Evolutionary conservation across 64 coral and sea anemone species (phyloP), one percentile per base, ranked within the genome.

Genomic region (Acropora yongei): DNA sequence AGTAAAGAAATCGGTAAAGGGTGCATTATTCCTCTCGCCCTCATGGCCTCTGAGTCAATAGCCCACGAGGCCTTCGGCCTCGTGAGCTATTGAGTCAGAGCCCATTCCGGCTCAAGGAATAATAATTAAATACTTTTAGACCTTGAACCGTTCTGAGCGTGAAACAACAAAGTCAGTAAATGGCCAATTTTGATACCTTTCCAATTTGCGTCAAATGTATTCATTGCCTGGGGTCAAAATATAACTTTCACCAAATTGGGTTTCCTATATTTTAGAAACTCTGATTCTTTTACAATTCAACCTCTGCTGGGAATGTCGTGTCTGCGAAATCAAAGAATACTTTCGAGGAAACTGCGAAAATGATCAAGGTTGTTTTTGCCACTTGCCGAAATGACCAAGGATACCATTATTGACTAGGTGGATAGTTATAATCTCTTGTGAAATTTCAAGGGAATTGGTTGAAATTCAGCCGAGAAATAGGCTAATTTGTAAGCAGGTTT

Each of bases 71-170:
- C 30, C 30, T 30, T 30, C 30, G 30, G 30, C 30, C 30, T 30
- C 30, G 30, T 30, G 30, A 30, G 30, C 30, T 30, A 53, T 53
- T 53, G 50, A 53, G 50, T 53, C 50, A 53, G 50, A 53, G 50
- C 50, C 50, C 50, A 53, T 53, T 69, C 66, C 4, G 13, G 13
- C 3, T 69, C 66, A 12, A 17, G 66, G 66, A 69, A 69, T 20
- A 69, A 69, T 69, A 17, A 14, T 7, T 69, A 3, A 69, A 69
- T 69, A 69, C 66, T 69, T 69, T 69, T 69, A 69, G 66, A 69
- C 66, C 66, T 69, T 69, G 66, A 69, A 69, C 66, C 66, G 66
- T 69, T 69, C 66, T 69, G 66, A 69, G 66, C 66, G 66, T 69
- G 4, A 69, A 20, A 69, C 66, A 69, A 69, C 66, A 69, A 69